phyloP scores from a whole-genome alignment of 2,888 invertebrate genomes.

The Eremobia ochroleuca region DNA sequence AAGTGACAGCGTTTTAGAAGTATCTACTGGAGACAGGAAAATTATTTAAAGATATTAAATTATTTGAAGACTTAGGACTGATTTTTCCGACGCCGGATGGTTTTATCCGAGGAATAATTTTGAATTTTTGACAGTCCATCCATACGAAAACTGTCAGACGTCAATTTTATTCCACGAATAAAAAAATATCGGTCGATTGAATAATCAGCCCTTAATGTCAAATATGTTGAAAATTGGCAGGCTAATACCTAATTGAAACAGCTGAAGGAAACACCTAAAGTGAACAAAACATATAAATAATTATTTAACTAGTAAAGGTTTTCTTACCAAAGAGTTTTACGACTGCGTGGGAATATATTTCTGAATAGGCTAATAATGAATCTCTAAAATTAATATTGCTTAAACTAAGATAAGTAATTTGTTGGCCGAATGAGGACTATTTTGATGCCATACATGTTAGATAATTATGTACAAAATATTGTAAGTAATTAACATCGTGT shows the following conservation, averaged over 20 bases:
- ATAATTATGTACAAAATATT: background rate
- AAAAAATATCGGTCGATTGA: too few relatives aligned
- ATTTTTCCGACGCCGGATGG: too few relatives aligned
- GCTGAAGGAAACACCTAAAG: background rate
- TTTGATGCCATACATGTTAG: background rate
- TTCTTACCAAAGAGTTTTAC: background rate
- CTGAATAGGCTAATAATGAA: background rate
- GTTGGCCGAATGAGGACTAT: background rate
- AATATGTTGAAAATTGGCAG: too few relatives aligned
- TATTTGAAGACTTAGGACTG: too few relatives aligned
- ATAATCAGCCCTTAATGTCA: too few relatives aligned
- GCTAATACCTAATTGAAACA: background rate
- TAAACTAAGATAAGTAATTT: background rate
- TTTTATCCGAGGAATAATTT: too few relatives aligned
- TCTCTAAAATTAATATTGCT: background rate
- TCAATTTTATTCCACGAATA: too few relatives aligned
- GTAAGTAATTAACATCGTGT: background rate
- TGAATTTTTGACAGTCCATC: too few relatives aligned
- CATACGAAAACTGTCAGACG: too few relatives aligned
- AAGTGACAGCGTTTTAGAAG: conserved; percentile 34
- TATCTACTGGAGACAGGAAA: background rate
- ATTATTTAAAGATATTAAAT: background rate
- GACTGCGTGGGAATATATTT: background rate
- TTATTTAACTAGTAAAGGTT: background rate
- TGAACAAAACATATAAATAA: background rate